Percentiles rank a stretch among this genome's conserved stretches.
These are phyloP conservation scores for Colossoma macropomum DNA, from an alignment of 2,113 vertebrate genomes.

Conservation along the genomic window DNA sequence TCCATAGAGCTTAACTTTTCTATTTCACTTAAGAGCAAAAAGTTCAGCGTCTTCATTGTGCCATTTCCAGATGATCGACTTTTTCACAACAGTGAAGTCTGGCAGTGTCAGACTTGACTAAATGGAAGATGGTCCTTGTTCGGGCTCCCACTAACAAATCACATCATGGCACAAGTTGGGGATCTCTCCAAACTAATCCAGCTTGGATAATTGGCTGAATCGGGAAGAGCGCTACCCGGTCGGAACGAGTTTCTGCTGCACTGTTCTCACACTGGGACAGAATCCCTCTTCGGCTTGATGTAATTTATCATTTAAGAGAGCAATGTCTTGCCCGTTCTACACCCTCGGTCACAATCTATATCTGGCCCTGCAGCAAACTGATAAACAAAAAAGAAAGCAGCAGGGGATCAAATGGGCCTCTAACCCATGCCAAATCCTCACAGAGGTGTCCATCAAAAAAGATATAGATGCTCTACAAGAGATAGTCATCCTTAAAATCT, in stretches of 20 bases:
- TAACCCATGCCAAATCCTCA: not conserved
- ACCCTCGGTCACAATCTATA: not conserved
- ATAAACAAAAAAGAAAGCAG: slow-evolving; percentile 7
- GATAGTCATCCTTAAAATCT: not conserved
- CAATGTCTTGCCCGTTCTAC: not conserved
- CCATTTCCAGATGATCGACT: slow-evolving; percentile 11
- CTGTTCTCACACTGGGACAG: slow-evolving; percentile 14
- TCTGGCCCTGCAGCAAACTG: not conserved
- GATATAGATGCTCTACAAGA: not conserved
- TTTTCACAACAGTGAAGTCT: not conserved
- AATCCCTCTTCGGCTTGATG: not conserved
- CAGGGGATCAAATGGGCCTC: not conserved
- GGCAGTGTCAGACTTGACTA: not conserved
- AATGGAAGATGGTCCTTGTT: not conserved
- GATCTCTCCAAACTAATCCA: slow-evolving; percentile 6
- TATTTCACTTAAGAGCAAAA: slow-evolving; percentile 1
- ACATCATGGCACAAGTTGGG: not conserved
- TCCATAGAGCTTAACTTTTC: not conserved
- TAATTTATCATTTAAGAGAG: slow-evolving; percentile 18
- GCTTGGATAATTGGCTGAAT: slow-evolving; percentile 2
- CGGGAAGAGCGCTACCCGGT: not conserved
- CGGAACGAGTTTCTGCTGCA: not conserved
- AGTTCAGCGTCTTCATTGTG: not conserved
- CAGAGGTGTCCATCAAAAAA: not conserved
- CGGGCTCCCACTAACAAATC: not conserved